A percentile compares a stretch with the other conserved stretches of the same genome.
phyloP scores from a whole-genome alignment of 2,797 vertebrate genomes.

The Gymnoscopelus braueri region DNA sequence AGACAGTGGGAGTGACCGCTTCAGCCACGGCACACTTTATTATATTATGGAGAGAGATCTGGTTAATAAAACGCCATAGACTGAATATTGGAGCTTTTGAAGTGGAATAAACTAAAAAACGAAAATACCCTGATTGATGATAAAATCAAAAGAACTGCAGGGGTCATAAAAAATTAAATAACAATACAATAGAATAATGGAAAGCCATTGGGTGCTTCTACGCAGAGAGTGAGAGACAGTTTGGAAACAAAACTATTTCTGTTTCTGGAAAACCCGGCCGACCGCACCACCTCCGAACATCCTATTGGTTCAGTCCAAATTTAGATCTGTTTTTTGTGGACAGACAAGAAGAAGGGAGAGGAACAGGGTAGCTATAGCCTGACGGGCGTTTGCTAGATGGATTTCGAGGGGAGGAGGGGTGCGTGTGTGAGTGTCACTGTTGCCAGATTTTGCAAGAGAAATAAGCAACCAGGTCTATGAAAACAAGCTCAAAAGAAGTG shows the following conservation, averaged over 20 bases:
- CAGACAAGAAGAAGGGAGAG: slow-evolving; percentile 35
- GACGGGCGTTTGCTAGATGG: too few species aligned
- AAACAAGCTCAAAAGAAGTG: too few species aligned
- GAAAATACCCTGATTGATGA: background rate
- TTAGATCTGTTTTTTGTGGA: slow-evolving; percentile 60
- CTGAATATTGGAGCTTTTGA: slow-evolving; percentile 8
- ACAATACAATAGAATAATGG: slow-evolving; percentile 14
- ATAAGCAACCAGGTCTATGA: too few species aligned
- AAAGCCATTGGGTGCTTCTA: slow-evolving; percentile 23
- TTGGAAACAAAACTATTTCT: slow-evolving; percentile 55
- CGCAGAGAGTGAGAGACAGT: slow-evolving; percentile 4
- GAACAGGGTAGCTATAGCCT: slow-evolving; percentile 31
- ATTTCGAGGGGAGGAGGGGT: too few species aligned
- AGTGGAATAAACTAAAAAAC: background rate
- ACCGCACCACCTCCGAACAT: slow-evolving; percentile 52
- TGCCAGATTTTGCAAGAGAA: too few species aligned
- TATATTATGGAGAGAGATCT: slow-evolving; percentile 9
- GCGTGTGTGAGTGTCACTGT: too few species aligned
- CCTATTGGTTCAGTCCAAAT: slow-evolving; percentile 60
- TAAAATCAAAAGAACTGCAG: slow-evolving; percentile 7
- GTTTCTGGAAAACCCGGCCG: slow-evolving; percentile 39
- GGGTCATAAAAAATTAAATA: background rate
- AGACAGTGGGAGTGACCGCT: background rate
- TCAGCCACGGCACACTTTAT: slow-evolving; percentile 2
- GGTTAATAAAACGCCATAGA: background rate